phyloP scores from a whole-genome alignment of 2,797 vertebrate genomes.

The Uromys caudimaculatus region DNA sequence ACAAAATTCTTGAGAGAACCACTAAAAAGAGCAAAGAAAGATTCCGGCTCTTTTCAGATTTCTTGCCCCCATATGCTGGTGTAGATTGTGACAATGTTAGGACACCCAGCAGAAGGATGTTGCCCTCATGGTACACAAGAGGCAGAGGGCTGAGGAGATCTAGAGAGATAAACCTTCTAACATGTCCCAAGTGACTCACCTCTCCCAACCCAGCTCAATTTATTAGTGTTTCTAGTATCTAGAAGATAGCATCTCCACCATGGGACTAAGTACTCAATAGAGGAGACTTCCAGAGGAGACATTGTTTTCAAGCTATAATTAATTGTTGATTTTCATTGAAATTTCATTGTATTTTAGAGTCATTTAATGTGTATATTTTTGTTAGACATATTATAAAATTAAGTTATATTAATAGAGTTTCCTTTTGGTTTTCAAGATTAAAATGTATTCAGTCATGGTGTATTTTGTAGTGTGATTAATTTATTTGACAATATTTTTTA shows the following conservation, averaged over 20 bases:
- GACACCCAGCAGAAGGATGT: neutral
- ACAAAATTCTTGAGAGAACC: neutral
- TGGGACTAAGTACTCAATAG: fast-evolving
- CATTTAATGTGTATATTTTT: neutral
- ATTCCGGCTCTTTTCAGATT: neutral
- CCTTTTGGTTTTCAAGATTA: conserved; percentile 58
- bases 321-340: neutral
- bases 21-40: neutral
- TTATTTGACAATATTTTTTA: conserved; percentile 64
- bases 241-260: neutral
- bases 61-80: neutral
- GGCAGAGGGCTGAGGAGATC: too few relatives aligned
- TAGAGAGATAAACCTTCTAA: neutral
- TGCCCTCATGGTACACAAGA: neutral
- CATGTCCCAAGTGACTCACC: neutral
- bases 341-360: conserved; percentile 41
- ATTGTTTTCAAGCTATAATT: neutral
- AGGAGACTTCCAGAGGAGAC: neutral
- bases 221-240: neutral
- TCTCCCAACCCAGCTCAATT: too few relatives aligned
- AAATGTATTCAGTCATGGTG: conserved; percentile 44
- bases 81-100: too few relatives aligned
- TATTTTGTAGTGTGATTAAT: conserved; percentile 59
- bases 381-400: conserved; percentile 32
- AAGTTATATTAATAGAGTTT: conserved; percentile 42